phyloP scores from a whole-genome alignment of 2,113 vertebrate species.

The Scortum barcoo region DNA sequence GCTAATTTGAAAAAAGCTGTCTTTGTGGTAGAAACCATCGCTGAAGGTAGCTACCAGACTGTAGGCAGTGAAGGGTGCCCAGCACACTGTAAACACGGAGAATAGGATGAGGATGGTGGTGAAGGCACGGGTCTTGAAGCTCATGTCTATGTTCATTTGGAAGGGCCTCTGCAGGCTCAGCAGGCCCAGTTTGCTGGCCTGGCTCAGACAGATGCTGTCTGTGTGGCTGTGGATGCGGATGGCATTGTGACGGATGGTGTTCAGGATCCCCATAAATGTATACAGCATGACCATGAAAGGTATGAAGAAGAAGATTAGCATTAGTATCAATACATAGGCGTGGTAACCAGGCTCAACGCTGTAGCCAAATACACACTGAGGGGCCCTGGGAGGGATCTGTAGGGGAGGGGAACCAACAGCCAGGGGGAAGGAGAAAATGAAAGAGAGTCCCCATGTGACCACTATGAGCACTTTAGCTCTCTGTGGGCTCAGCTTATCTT shows the following conservation, averaged over 20 bases:
- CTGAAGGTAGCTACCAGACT: conserved; percentile 95
- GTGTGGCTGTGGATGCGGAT: conserved; percentile 96
- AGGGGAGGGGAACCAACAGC: conserved; percentile 91
- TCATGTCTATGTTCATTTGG: conserved; percentile 98
- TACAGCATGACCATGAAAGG: conserved; percentile 96
- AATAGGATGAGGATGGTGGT: conserved; percentile 99
- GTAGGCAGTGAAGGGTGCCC: conserved; percentile 95
- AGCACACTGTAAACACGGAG: conserved; percentile 94
- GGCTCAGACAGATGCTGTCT: conserved; percentile 94
- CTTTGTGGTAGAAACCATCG: conserved; percentile 91
- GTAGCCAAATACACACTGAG: conserved; percentile 96
- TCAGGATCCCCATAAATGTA: conserved; percentile 96
- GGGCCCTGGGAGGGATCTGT: conserved; percentile 91
- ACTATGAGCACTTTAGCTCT: conserved; percentile 93
- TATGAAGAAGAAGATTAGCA: conserved; percentile 93
- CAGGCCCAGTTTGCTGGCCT: conserved; percentile 96
- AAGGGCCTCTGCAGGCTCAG: conserved; percentile 96
- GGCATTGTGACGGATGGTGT: conserved; percentile 95
- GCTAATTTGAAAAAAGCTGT: conserved; percentile 96
- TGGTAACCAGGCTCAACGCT: conserved; percentile 89
- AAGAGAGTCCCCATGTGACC: conserved; percentile 91
- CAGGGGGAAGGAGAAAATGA: conserved; percentile 92
- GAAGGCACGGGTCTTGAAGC: conserved; percentile 99
- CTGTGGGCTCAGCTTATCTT: conserved; percentile 95
- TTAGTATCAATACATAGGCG: conserved; percentile 91